These are phyloP conservation scores for Ypsolopha sequella DNA, from an alignment of 2,888 invertebrate species.

Conservation along the genomic window DNA sequence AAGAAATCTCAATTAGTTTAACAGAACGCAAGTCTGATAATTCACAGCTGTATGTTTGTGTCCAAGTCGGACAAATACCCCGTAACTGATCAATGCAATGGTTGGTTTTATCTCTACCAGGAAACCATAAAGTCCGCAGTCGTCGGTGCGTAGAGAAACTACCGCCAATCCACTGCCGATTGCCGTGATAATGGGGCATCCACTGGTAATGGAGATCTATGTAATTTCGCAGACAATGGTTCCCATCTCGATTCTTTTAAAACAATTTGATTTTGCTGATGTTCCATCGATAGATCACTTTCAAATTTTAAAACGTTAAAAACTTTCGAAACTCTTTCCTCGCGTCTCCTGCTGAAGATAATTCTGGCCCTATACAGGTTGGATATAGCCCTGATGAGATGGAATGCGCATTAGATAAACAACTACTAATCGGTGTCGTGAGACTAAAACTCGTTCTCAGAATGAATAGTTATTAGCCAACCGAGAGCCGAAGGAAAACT, in stretches of 20 bases:
- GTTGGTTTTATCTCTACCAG: constrained; percentile 8
- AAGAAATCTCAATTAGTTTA: no score
- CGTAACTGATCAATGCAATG: constrained; percentile 2
- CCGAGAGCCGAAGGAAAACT: constrained; percentile 7
- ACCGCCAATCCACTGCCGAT: constrained; percentile 20
- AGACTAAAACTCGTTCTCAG: constrained; percentile 13
- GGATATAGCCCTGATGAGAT: constrained; percentile 5
- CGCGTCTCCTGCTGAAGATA: not conserved
- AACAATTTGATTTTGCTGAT: constrained; percentile 12
- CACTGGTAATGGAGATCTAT: constrained; percentile 30
- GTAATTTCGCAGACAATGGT: constrained; percentile 34
- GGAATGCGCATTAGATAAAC: constrained; percentile 14
- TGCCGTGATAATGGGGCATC: constrained; percentile 26
- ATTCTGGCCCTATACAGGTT: constrained; percentile 2
- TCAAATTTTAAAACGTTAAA: constrained; percentile 19
- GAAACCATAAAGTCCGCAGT: constrained; percentile 11
- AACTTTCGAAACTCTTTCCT: not conserved
- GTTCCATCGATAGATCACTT: constrained; percentile 22
- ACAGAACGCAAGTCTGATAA: no score
- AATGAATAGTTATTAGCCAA: constrained; percentile 3
- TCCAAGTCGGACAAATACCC: no score
- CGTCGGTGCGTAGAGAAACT: constrained; percentile 17
- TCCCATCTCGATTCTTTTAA: constrained; percentile 23
- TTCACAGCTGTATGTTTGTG: no score
- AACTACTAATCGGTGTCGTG: constrained; percentile 8